Base-by-base conservation (phyloP, 2,113 vertebrate genomes). In the Addax nasomaculatus region DNA sequence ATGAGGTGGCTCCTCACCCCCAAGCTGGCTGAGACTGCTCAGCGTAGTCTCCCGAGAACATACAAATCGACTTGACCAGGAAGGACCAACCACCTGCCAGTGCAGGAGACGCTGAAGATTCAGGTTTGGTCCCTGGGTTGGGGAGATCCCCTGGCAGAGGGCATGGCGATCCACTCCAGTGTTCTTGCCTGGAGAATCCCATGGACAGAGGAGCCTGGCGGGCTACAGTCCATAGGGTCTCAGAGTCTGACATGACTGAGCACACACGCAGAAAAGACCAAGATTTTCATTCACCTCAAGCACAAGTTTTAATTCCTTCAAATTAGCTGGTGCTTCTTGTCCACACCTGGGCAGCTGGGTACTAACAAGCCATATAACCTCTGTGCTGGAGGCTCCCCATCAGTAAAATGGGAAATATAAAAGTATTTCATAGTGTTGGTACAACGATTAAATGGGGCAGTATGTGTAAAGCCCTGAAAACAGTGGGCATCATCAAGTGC, bases 31-130 rank as follows among this genome's bases (percentile, higher is more conserved):
- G 53, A 17, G 19, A n/a, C 16, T 1, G 0, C n/a, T 3, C 58
- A 7, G 7, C 4, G 11, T 23, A 4, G 29, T 11, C 30, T 47
- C 79, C 89, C 6, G 6, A 11, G 19, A n/a, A 6, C 47, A 45
- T 1, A 53, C 30, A 39, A 7, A 27, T 3, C 0, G 7, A 30
- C 6, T 4, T 6, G 53, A 11, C 39, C 33, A 2, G 14, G 27
- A 27, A 36, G 43, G 70, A 11, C 27, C 15, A 1, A 33, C n/a
- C 19, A 3, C 67, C n/a, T 25, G 70, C 70, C 70, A 25, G 36
- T 43, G 70, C 36, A 43, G 70, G 21, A 73, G 70, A 73, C 6
- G 0, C 36, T 73, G 21, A 21, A 73, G 36, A 73, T 39, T 3
- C 21, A 43, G 36, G 21, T 73, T 73, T 25, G 36, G 12, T 43